Evolutionary conservation across 2,797 vertebrate genomes (phyloP).

Genomic region (Graptemys geographica): DNA sequence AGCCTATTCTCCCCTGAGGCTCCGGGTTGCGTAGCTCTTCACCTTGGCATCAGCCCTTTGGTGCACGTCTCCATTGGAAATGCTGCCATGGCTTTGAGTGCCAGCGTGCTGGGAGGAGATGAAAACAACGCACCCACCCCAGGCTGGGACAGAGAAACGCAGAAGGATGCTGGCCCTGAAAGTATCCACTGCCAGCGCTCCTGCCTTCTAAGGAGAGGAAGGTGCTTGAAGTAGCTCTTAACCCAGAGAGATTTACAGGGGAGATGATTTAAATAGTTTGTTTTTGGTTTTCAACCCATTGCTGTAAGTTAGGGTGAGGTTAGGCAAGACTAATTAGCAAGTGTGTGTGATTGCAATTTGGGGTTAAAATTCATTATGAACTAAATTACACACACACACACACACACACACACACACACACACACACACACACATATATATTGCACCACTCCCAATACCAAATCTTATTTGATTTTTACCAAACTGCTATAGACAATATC

Average conservation of each 20-base stretch:
- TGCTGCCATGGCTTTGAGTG: background rate
- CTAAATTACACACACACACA: background rate
- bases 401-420: background rate
- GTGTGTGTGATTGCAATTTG: background rate
- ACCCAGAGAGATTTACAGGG: background rate
- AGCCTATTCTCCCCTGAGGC: background rate
- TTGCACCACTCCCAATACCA: background rate
- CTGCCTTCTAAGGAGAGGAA: fast-evolving
- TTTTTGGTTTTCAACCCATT: background rate
- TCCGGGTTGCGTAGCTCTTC: background rate
- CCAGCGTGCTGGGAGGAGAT: background rate
- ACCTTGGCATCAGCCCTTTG: background rate
- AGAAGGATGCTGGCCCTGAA: background rate
- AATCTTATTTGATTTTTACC: background rate
- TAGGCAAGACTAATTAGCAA: background rate
- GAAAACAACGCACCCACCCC: fast-evolving
- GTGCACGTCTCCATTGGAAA: background rate
- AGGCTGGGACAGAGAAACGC: fast-evolving
- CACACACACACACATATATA: background rate
- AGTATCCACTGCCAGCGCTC: background rate
- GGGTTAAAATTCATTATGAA: background rate
- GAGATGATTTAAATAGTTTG: conserved; percentile 24
- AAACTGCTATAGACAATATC: background rate
- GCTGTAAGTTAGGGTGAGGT: background rate
- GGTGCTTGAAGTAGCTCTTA: background rate